These are phyloP conservation scores for Xylocampa areola DNA, from an alignment of 2,888 invertebrate species.

Conservation along the genomic window DNA sequence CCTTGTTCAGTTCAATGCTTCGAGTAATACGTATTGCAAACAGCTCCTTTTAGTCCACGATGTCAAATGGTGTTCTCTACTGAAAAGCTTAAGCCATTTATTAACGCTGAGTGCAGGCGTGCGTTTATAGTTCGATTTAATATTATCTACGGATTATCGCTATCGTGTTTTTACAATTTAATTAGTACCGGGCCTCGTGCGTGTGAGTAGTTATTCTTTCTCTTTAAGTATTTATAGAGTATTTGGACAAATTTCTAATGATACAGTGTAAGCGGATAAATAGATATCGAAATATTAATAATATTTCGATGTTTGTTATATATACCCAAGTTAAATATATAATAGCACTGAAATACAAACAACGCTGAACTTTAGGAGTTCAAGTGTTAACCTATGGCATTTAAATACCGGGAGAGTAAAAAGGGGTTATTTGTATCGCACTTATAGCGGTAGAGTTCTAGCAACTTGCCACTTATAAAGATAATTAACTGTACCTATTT, in stretches of 20 bases:
- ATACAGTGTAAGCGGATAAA: too few species aligned
- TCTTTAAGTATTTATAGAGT: too few species aligned
- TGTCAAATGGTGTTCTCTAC: constrained; percentile 53
- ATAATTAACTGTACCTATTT: neutral
- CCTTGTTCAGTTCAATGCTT: constrained; percentile 72
- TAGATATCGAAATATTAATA: too few species aligned
- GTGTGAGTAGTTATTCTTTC: neutral
- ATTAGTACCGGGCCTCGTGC: neutral
- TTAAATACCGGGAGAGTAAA: constrained; percentile 12
- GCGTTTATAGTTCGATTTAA: constrained; percentile 28
- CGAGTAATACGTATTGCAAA: constrained; percentile 73
- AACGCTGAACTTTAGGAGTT: neutral
- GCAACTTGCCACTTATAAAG: neutral
- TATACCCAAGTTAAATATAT: too few species aligned
- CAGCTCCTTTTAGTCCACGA: constrained; percentile 62
- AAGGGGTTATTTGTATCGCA: neutral
- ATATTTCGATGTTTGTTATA: too few species aligned
- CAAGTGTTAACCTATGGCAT: constrained; percentile 9
- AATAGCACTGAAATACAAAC: too few species aligned
- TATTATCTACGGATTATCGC: constrained; percentile 39
- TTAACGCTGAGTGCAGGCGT: constrained; percentile 48
- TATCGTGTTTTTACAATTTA: constrained; percentile 10
- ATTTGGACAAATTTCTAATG: too few species aligned
- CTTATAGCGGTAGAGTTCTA: neutral
- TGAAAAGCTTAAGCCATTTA: constrained; percentile 56